phyloP scores from a whole-genome alignment of 2,888 invertebrate species.

The Troilus luridus region DNA sequence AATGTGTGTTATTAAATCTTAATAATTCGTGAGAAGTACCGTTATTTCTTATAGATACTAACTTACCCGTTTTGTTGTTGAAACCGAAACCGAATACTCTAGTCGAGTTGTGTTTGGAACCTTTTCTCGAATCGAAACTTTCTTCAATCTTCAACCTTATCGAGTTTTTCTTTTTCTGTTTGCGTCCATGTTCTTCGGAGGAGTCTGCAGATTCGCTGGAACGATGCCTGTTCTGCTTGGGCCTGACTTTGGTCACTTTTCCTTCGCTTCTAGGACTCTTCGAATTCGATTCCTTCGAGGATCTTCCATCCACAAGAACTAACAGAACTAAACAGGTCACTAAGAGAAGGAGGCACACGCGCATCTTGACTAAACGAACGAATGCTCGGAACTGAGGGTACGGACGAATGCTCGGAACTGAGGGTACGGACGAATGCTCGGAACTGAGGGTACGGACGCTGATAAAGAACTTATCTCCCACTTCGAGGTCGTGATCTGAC shows the following conservation, averaged over 20 bases:
- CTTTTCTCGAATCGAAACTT: neutral
- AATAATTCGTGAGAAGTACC: neutral
- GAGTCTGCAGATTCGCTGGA: constrained; percentile 6
- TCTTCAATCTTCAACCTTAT: neutral
- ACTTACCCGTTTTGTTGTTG: neutral
- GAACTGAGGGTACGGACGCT: neutral
- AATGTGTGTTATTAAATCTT: neutral
- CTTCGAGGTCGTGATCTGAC: constrained; percentile 14
- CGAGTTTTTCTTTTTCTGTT: neutral
- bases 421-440: neutral
- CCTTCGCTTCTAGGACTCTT: neutral
- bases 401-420: neutral
- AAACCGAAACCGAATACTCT: neutral
- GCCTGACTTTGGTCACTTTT: neutral
- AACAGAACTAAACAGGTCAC: neutral
- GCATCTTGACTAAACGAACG: neutral
- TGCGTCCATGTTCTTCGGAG: neutral
- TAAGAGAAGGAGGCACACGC: neutral
- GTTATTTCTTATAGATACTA: neutral
- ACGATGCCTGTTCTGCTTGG: neutral
- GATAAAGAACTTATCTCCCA: constrained; percentile 21
- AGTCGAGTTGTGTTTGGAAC: neutral
- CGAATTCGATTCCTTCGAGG: neutral
- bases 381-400: neutral
- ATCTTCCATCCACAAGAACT: neutral